A percentile compares a stretch with the other conserved stretches of the same genome.
These are phyloP conservation scores for Silvanus unidentatus DNA, from an alignment of 2,888 invertebrate species.

Conservation along the genomic window DNA sequence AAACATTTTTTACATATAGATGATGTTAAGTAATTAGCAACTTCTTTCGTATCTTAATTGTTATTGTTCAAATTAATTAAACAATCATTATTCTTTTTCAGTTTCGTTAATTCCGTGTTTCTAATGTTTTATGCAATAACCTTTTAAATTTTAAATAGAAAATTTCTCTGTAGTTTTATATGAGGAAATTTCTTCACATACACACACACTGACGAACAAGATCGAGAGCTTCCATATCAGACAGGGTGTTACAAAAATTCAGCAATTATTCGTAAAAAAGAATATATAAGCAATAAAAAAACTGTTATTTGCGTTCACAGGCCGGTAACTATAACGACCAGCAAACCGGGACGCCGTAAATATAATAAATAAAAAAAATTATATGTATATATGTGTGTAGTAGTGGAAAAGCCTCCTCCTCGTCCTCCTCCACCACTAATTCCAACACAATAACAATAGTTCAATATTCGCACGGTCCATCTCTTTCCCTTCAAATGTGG, in stretches of 20 bases:
- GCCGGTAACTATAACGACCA: conserved; percentile 42
- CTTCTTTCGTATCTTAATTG: conserved; percentile 1
- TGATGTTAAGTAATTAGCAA: background rate
- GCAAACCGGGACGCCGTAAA: conserved; percentile 44
- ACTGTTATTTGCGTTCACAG: conserved; percentile 43
- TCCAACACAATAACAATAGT: conserved; percentile 28
- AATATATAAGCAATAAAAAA: conserved; percentile 15
- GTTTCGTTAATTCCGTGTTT: too few relatives aligned
- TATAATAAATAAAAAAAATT: conserved; percentile 42
- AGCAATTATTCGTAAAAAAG: too few relatives aligned
- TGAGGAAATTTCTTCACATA: too few relatives aligned
- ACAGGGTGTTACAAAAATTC: too few relatives aligned
- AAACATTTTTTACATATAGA: background rate
- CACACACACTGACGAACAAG: too few relatives aligned
- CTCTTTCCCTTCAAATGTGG: conserved; percentile 12
- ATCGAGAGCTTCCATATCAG: too few relatives aligned
- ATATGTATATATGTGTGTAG: conserved; percentile 18
- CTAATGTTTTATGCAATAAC: too few relatives aligned
- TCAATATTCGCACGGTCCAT: conserved; percentile 28
- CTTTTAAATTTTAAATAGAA: too few relatives aligned
- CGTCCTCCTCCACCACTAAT: conserved; percentile 25
- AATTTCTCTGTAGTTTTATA: too few relatives aligned
- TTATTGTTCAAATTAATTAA: conserved; percentile 1
- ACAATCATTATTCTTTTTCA: background rate
- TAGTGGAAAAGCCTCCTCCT: background rate